These are phyloP conservation scores for Halotydeus destructor DNA, from an alignment of 1,140 invertebrate genomes.

Conservation along the genomic window DNA sequence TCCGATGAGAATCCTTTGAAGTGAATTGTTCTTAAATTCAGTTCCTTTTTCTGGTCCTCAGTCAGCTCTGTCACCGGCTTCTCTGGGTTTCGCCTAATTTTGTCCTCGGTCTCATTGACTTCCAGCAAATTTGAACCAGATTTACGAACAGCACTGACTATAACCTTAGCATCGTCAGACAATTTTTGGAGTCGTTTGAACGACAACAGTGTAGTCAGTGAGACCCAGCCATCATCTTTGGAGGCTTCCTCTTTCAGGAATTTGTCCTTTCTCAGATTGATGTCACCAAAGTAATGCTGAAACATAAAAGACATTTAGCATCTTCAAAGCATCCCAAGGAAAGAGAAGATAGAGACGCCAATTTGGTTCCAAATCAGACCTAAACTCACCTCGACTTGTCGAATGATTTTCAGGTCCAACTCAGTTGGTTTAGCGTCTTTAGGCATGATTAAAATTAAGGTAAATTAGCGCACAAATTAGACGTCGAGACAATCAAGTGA, in stretches of 20 bases:
- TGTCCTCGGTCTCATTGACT: slow-evolving; percentile 54
- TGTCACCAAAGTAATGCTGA: slow-evolving; percentile 59
- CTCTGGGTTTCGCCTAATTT: slow-evolving; percentile 51
- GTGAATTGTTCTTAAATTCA: slow-evolving; percentile 54
- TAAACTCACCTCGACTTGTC: too few species aligned
- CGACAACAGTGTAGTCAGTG: slow-evolving; percentile 54
- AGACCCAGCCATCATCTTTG: slow-evolving; percentile 67
- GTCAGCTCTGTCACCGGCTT: slow-evolving; percentile 61
- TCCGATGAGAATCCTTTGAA: slow-evolving; percentile 67
- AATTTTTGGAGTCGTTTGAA: slow-evolving; percentile 66
- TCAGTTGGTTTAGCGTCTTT: too few species aligned
- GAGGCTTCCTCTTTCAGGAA: slow-evolving; percentile 64
- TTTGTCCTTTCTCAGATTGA: slow-evolving; percentile 69
- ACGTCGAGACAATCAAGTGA: too few species aligned
- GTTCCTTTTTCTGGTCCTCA: slow-evolving; percentile 53
- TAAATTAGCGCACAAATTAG: too few species aligned
- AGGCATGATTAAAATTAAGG: too few species aligned
- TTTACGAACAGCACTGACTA: slow-evolving; percentile 48
- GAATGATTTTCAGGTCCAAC: too few species aligned
- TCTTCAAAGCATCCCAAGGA: too few species aligned
- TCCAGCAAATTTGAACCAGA: slow-evolving; percentile 52
- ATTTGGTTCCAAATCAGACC: too few species aligned
- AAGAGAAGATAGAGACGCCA: too few species aligned
- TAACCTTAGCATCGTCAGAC: slow-evolving; percentile 41
- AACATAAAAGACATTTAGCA: slow-evolving; percentile 20